Evolutionary conservation across 1,140 invertebrate genomes (phyloP), one percentile per base, ranked within the genome.

Genomic region (Rhyacophila brunnea): DNA sequence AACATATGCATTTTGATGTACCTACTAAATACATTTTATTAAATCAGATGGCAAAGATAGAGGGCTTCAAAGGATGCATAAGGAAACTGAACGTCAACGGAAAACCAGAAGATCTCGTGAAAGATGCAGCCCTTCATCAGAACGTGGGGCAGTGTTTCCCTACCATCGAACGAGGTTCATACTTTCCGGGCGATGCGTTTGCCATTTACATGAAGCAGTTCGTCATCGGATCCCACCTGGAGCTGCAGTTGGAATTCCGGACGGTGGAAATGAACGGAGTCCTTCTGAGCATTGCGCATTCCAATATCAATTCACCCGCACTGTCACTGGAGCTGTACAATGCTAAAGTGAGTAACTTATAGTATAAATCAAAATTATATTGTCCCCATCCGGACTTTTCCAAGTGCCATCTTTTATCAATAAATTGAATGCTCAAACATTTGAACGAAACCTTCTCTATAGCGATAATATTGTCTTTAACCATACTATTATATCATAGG

Each of bases 141-240:
- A 85, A 88, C 60, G 89, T 95, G 7, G 89, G 91, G 0, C 89
- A 92, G 66, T 97, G 94, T 74, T 95, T 95, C 68, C 86, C 88
- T 0, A 84, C 83, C 36, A 87, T 96, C 2, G 92, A 96, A 71
- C 81, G 82, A 43, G 93, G 92, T 42, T 91, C 90, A 0, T 95
- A 90, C 72, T 95, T 97, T 68, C 83, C 86, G 11, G 89, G 89
- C 23, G 88, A 90, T 68, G 87, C 89, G 3, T 93, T 86, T 72
- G 91, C 89, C 15, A 80, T 91, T 42, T 92, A 91, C 69, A 86
- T 58, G 13, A 34, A 49, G 13, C 49, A 61, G 47, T 65, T 65
- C 68, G 82, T 85, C 61, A 77, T 93, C 7, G 85, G 85, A 19
- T 79, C 79, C 36, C 74, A 84, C 17, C 74, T 90, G 35, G 88